phyloP scores from a whole-genome alignment of 2,113 vertebrate species.

The Taxidea taxus region DNA sequence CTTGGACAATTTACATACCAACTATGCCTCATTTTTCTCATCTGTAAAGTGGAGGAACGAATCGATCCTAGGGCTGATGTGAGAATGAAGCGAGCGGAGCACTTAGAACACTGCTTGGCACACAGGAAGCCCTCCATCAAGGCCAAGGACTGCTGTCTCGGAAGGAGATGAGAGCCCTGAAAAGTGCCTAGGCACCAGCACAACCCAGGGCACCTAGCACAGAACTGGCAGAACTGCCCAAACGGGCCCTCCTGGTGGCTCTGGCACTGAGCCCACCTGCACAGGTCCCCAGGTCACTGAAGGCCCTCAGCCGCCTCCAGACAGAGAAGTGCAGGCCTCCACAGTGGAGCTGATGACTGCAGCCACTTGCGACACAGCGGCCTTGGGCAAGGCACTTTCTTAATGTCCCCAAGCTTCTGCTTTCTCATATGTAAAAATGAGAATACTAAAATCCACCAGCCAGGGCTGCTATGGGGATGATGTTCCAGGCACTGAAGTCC shows the following conservation, averaged over 20 bases:
- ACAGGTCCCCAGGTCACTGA: neutral
- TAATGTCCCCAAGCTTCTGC: neutral
- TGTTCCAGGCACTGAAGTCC: neutral
- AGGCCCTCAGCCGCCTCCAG: neutral
- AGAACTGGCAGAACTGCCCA: neutral
- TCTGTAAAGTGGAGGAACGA: neutral
- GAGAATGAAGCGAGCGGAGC: neutral
- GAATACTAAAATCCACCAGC: neutral
- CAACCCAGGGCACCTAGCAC: neutral
- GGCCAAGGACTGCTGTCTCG: neutral
- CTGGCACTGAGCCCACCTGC: neutral
- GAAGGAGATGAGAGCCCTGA: neutral
- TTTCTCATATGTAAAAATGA: neutral
- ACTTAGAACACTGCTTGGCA: neutral
- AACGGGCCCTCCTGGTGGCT: neutral
- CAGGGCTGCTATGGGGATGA: neutral
- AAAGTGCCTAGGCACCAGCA: neutral
- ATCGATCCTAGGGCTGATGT: neutral
- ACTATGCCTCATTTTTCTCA: neutral
- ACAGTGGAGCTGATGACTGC: neutral
- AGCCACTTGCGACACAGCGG: neutral
- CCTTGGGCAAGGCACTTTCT: neutral
- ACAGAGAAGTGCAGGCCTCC: neutral
- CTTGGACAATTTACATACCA: neutral
- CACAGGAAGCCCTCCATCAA: rapidly evolving